Base-by-base conservation (phyloP, 2,797 vertebrate genomes). In the Neosilurus mollespiculum region DNA sequence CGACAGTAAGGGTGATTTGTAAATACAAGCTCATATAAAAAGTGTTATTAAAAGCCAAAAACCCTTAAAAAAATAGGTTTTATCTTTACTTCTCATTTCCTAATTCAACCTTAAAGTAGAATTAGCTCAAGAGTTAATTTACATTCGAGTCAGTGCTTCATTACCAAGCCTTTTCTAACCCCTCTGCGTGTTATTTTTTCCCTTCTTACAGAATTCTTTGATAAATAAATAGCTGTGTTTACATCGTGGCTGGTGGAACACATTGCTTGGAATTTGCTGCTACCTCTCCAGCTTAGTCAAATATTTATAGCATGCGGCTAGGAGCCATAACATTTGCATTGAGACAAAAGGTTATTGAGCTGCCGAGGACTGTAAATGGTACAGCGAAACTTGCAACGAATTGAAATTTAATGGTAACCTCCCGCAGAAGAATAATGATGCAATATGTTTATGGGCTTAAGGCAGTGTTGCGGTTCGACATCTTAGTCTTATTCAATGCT, bases 401-500 rank as follows among this genome's bases (percentile, higher is more conserved):
- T 95, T 94, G 92, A 93, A 92, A 95, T 94, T 93, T 94, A 95
- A 95, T 94, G 93, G 91, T 93, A 92, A 94, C 93, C 90, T 94
- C 93, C 94, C 93, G 93, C 86, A 90, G 89, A 93, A 94, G 94
- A 95, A 94, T 95, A 96, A 95, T 91, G 87, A 94, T 93, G 92
- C 91, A 91, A 94, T 95, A 94, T 95, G 94, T 92, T 91, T 88
- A 87, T 91, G 89, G 95, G 94, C 91, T 95, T 89, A 93, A 92
- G 94, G 92, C 93, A 91, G 91, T 92, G 92, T 92, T 91, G 91
- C 93, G 95, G 92, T 94, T 93, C 93, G 95, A 91, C 92, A 92
- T 90, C 93, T 94, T 92, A 92, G 92, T 95, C 94, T 94, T 95
- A 95, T 96, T 96, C 95, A 95, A 91, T 96, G 96, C 95, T 94